Evolutionary conservation across 2,888 invertebrate species (phyloP), one percentile per base, ranked within the genome.

Genomic region (Drosophila buzzatii): DNA sequence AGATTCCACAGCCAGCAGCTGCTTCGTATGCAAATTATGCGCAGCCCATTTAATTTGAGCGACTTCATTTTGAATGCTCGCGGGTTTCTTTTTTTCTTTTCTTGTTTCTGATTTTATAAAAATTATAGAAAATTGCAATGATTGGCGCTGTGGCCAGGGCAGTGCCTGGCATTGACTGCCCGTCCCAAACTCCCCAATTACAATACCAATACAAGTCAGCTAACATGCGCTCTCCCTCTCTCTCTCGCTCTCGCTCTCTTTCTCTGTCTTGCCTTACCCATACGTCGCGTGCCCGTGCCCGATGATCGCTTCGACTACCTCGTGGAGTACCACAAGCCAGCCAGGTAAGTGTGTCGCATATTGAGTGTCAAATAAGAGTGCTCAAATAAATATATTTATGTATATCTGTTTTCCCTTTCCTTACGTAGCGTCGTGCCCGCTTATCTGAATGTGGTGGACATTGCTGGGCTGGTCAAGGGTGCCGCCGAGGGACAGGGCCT

Each of bases 401-500:
- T 31, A 14, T 31, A 33, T n/a, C n/a, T 49, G 1, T 0, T 18
- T 16, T 20, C 20, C 20, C 20, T 16, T 7, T 14, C n/a, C 2
- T 14, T 14, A 39, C 20, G 27, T 18, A 99, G 99, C 93, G 98
- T 99, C 94, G 99, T 99, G 41, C 99, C 99, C 16, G 99, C 99
- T 0, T 99, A 97, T 93, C 94, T 99, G 77, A 99, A 98, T 93
- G 97, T 99, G 39, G 98, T 98, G 37, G 99, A 99, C 93, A 99
- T 99, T 89, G 99, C 99, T 62, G 99, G 99, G 12, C 94, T 99
- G 78, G 99, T 99, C 42, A 98, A 98, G 91, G 99, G 99, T 37
- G 99, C 99, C 3, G 97, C 98, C 5, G 99, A 99, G 92, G 99
- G 99, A 0, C 90, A 87, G 65, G 91, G 99, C 2, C 94, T 99